Percentiles rank a stretch among this genome's conserved stretches.
These are phyloP conservation scores for Spilogale gracilis DNA, from an alignment of 2,113 vertebrate genomes.

Conservation along the genomic window DNA sequence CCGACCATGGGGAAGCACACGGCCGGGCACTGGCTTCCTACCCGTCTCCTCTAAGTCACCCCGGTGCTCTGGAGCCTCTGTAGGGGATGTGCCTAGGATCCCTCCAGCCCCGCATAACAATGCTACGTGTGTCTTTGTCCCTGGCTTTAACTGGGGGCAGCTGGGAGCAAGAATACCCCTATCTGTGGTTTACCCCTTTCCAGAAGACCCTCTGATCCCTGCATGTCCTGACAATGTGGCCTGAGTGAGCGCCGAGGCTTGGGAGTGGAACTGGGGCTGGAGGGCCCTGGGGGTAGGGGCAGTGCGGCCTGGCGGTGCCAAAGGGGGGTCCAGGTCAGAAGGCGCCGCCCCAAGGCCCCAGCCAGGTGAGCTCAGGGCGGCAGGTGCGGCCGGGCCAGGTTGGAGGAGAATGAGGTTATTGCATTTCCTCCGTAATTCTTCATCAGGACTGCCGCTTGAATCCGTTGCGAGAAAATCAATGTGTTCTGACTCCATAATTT, in stretches of 20 bases:
- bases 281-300: too few species aligned
- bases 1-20: background rate
- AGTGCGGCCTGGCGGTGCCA: background rate
- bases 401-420: constrained; percentile 88
- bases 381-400: background rate
- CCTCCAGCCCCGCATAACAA: accelerated
- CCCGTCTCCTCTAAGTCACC: constrained; percentile 35
- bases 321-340: background rate
- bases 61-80: background rate
- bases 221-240: background rate
- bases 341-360: background rate
- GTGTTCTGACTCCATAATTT: constrained; percentile 96
- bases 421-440: constrained; percentile 89
- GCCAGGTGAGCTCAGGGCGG: constrained; percentile 74
- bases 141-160: background rate
- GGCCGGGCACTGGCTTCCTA: background rate
- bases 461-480: constrained; percentile 93
- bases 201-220: background rate
- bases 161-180: background rate
- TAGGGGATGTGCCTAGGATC: background rate
- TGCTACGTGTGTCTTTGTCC: background rate
- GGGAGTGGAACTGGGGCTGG: accelerated
- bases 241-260: background rate
- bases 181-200: background rate
- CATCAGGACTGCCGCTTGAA: constrained; percentile 86